Evolutionary conservation across 35 echinoderm and acorn worm genomes (phyloP), one percentile per base, ranked within the genome.

Genomic region (Heliocidaris erythrogramma): DNA sequence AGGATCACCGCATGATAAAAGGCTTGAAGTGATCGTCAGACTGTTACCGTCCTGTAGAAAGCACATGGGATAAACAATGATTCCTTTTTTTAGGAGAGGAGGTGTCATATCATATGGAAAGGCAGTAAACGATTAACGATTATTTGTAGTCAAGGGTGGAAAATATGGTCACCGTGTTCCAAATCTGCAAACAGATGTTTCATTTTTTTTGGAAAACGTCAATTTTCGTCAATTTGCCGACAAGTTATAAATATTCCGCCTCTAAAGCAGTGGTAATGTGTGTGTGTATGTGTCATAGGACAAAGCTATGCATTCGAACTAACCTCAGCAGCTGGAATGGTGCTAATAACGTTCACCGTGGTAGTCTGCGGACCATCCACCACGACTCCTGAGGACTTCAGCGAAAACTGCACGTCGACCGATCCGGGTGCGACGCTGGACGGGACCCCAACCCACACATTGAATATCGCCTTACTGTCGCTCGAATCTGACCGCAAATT

Each of bases 311-410:
- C 0, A 78, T 16, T 78, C 47, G 7, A 48, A 86, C 89, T 92
- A 24, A 92, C 91, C 91, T 92, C 5, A 59, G 27, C 91, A 48
- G 91, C 47, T 13, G 91, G 91, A 27, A 92, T 48, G 13, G 91
- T 59, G 50, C 21, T 92, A 11, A 13, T 48, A 27, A 92, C 49
- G 49, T 32, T 92, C 9, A 92, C 29, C 91, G 91, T 52, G 16
- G 31, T 13, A 89, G 13, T 47, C 47, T 32, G 2, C 47, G 87
- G 47, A 48, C 31, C 32, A 6, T 12, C 31, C 12, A 47, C 87
- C 30, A 32, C 87, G 30, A 47, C 47, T 12, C 11, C 18, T 5
- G 87, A 32, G 24, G 31, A 32, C 47, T 89, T 89, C 31, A 89
- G 47, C 17, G 11, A 31, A 89, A 89, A 89, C 12, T 32, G 18